Base-by-base conservation (phyloP, 1,140 invertebrate genomes). In the Thaumetopoea pityocampa region DNA sequence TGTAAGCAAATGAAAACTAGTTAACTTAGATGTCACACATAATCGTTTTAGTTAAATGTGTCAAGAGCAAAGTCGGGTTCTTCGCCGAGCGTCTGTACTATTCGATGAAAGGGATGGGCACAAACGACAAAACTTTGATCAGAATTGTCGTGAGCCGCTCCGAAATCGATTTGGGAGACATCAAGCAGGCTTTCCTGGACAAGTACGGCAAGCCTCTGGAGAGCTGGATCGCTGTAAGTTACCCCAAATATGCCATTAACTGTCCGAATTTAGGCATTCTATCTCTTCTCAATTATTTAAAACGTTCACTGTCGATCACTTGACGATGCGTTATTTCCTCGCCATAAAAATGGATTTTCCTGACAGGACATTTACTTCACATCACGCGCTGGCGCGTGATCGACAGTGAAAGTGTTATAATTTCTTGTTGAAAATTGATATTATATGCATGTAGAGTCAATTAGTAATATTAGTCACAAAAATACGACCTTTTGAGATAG, bases 31-130 rank as follows among this genome's bases (percentile, higher is more conserved):
- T 51, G n/a, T n/a, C n/a, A n/a, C n/a, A n/a, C n/a, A n/a, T n/a
- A n/a, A n/a, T n/a, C n/a, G 69, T 80, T 81, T 32, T 61, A 95
- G 94, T 95, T 0, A 95, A 95, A 85, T 94, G 93, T 68, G 93
- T 94, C 4, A 94, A 94, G 73, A 97, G 95, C 69, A 93, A 95
- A 79, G 93, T 96, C 30, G 92, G 92, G 22, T 98, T 96, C 85
- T 98, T 98, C 86, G 96, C 97, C 33, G 93, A 97, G 68, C 90
- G 93, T 54, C 86, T 98, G 5, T 90, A 98, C 65, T 90, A 95
- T 24, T 91, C 93, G 26, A 97, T 99, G 95, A 92, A 93, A 52
- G 94, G 94, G 20, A 52, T 94, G 57, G 95, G 95, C 20, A 98
- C 95, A 15, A 94, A 94, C 58, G 95, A 98, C 76, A 92, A 93